Evolutionary conservation across 1,140 invertebrate species (phyloP).

Genomic region (Homarus americanus): DNA sequence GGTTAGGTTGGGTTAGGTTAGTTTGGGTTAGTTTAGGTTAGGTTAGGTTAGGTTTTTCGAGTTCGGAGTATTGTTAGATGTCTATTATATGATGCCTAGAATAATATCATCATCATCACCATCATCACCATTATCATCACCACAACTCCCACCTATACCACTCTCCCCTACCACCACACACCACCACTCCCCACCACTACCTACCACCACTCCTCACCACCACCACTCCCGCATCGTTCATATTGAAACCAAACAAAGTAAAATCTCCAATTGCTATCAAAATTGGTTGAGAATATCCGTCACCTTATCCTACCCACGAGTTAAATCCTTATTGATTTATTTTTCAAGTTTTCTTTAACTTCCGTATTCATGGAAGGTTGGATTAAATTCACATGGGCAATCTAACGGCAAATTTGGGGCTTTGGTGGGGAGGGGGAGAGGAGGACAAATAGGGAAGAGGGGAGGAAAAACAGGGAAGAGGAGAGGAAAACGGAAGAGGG

Average conservation of each 20-base stretch:
- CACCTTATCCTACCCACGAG: not conserved
- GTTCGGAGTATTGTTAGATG: too few species aligned
- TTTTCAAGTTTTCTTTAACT: conserved; percentile 37
- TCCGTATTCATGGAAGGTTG: conserved; percentile 29
- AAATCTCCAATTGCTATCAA: not conserved
- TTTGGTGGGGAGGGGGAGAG: not conserved
- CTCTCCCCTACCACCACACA: too few species aligned
- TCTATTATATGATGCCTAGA: too few species aligned
- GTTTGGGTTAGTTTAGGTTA: too few species aligned
- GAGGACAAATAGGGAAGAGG: not conserved
- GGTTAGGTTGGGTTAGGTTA: too few species aligned
- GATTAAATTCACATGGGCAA: conserved; percentile 26
- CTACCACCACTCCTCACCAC: not conserved
- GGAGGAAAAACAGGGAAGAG: not conserved
- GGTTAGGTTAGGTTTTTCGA: too few species aligned
- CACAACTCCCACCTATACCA: not conserved
- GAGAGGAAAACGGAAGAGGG: not conserved
- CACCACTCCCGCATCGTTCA: not conserved
- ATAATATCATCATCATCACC: not conserved
- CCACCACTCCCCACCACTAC: not conserved
- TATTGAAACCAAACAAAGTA: not conserved
- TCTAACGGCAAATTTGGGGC: not conserved
- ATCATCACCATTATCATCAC: not conserved
- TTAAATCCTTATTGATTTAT: conserved; percentile 37
- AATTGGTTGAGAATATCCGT: not conserved